Base-by-base conservation (phyloP, 2,797 vertebrate genomes). In the Luscinia luscinia region DNA sequence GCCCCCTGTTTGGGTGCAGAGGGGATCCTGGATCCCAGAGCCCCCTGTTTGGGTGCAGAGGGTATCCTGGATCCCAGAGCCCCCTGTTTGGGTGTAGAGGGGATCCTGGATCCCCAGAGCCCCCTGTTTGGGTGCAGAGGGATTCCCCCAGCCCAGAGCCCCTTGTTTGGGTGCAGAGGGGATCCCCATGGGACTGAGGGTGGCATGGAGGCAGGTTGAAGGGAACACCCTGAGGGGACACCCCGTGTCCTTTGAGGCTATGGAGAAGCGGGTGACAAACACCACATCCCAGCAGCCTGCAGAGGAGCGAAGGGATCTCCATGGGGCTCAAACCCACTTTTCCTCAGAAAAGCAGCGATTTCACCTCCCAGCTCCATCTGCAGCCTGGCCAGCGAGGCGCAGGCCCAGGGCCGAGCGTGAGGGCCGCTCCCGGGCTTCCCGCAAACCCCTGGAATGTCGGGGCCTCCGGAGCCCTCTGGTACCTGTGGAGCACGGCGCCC, bases 231-330 rank as follows among this genome's bases (percentile, higher is more conserved):
- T 1, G 24, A 46, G 28, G 82, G 51, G 27, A 20, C 7, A 20
- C 9, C 27, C 16, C 0, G 0, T 0, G 7, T 30, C 17, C 49
- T 32, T 40, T 2, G 0, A 4, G 11, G 51, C 32, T 12, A 38
- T 0, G 22, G 72, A 12, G 69, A 48, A 49, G 69, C 36, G 40
- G 70, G 36, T 11, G 59, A 69, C 27, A 57, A 89, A 43, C 4
- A 20, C 26, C 61, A 38, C 32, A 5, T 6, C 62, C 41, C 58
- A 45, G 68, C 36, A 45, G 59, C 36, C 81, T 6, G 13, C 3
- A 43, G 52, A 61, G 38, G 20, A 14, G 22, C 1, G 3, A 69
- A 34, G 9, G 40, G 24, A 52, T 27, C 70, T 72, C 38, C 6
- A 4, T 0, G 27, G 24, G 46, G 22, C 9, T 16, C 13, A 70